Evolutionary conservation across 1,140 invertebrate species (phyloP).

Genomic region (Panagrolaimus sp.): DNA sequence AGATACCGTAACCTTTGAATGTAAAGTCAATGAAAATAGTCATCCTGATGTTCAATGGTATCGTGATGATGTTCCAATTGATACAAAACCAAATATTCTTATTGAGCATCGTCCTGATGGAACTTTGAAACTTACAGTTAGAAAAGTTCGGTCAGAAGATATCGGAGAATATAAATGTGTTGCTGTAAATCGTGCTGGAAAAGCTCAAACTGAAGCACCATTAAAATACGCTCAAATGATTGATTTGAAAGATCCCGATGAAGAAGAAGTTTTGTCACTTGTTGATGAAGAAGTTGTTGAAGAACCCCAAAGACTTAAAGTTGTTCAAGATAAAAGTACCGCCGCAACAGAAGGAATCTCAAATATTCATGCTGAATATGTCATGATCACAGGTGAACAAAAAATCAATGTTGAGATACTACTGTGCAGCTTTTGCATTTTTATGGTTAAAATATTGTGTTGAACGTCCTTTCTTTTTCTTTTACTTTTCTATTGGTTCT

Average conservation of each 20-base stretch:
- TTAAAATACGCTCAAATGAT: conserved; percentile 37
- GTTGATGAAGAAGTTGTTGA: background rate
- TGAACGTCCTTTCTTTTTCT: background rate
- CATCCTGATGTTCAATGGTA: conserved; percentile 52
- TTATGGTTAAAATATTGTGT: background rate
- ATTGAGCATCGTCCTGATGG: conserved; percentile 72
- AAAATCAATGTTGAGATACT: too few species aligned
- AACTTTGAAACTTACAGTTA: conserved; percentile 43
- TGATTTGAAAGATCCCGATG: background rate
- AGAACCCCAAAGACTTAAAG: background rate
- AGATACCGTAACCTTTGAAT: conserved; percentile 13
- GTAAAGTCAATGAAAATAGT: conserved; percentile 37
- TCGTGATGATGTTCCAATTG: conserved; percentile 44
- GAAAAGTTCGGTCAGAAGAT: conserved; percentile 45
- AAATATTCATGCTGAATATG: conserved; percentile 14
- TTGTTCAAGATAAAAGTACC: background rate
- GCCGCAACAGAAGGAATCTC: conserved; percentile 8
- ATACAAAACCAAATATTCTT: conserved; percentile 23
- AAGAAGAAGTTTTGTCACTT: background rate
- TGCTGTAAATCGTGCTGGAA: conserved; percentile 35
- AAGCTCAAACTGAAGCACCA: conserved; percentile 40
- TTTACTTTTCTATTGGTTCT: conserved; percentile 16
- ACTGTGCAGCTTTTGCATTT: too few species aligned
- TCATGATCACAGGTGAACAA: conserved; percentile 1
- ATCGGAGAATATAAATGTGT: conserved; percentile 48